phyloP scores from a whole-genome alignment of 2,888 invertebrate species.

The Scaptomyza caliginosa region DNA sequence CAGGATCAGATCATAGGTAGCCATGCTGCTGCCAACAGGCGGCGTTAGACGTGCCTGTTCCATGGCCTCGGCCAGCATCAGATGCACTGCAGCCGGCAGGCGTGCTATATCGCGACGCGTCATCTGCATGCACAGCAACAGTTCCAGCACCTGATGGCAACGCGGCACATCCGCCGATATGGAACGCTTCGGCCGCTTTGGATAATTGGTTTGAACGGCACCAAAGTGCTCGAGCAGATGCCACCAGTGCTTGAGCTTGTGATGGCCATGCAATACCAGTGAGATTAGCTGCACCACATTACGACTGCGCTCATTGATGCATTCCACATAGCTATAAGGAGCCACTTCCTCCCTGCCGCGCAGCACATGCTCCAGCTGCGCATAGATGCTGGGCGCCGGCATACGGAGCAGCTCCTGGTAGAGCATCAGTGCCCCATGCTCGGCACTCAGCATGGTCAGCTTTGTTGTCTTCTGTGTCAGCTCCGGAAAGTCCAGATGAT shows the following conservation, averaged over 20 bases:
- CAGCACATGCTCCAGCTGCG: constrained; percentile 88
- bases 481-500: constrained; percentile 93
- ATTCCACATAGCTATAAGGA: constrained; percentile 89
- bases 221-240: constrained; percentile 77
- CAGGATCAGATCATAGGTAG: constrained; percentile 88
- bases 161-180: constrained; percentile 75
- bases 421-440: constrained; percentile 86
- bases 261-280: constrained; percentile 78
- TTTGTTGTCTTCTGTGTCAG: constrained; percentile 82
- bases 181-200: constrained; percentile 73
- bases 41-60: constrained; percentile 89
- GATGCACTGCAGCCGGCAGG: constrained; percentile 88
- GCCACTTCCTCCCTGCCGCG: constrained; percentile 85
- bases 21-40: constrained; percentile 88
- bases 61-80: constrained; percentile 88
- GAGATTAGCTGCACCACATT: constrained; percentile 87
- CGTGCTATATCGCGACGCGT: constrained; percentile 87
- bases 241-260: constrained; percentile 81
- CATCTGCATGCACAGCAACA: constrained; percentile 84
- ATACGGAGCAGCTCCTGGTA: constrained; percentile 85
- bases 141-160: constrained; percentile 82
- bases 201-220: constrained; percentile 70
- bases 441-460: constrained; percentile 82
- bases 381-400: constrained; percentile 87
- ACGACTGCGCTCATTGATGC: constrained; percentile 89